Base-by-base conservation (phyloP, 2,113 vertebrate species). In the Cyprinodon variegatus region DNA sequence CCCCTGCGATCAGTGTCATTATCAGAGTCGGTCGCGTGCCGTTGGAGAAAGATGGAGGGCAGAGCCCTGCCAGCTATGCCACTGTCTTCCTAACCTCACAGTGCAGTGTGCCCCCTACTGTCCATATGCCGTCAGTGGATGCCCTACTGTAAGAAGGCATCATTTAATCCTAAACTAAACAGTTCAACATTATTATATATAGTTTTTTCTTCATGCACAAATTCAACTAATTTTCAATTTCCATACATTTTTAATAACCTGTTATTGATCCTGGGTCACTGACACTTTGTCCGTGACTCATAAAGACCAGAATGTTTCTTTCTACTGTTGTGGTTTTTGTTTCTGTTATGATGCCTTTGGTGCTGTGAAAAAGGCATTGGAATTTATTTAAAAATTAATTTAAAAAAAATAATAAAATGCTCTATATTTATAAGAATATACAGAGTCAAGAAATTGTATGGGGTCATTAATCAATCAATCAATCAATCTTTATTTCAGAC, bases 101-200 rank as follows among this genome's bases (percentile, higher is more conserved):
- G 90, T 95, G 37, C 92, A 78, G 22, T 98, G 96, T 22, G 90
- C 93, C 20, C 89, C 86, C 12, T 97, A 94, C 88, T 98, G 97
- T 78, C 94, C 92, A 0, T 91, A 92, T 0, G 68, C 88, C 8
- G 60, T 73, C 73, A 90, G 68, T 53, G 90, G 94, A 79, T 98
- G 97, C 74, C 96, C 96, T 1, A 89, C 92, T 95, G 96, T 98
- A 74, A 93, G 92, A 53, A 0, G 2, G 4, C 37, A 7, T 0
- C 29, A 29, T 29, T 29, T 29, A 29, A 29, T 29, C 29, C 29
- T 1, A 29, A 29, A 29, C 29, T 29, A 29, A 29, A 29, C 29
- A n/a, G 5, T 15, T 17, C 4, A 53, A 15, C 14, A 53, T 17
- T 53, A 17, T 15, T n/a, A 10, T 4, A 3, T 57, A 57, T 57